Evolutionary conservation across 2,113 vertebrate species (phyloP).

Genomic region (Oenanthe oenanthe): DNA sequence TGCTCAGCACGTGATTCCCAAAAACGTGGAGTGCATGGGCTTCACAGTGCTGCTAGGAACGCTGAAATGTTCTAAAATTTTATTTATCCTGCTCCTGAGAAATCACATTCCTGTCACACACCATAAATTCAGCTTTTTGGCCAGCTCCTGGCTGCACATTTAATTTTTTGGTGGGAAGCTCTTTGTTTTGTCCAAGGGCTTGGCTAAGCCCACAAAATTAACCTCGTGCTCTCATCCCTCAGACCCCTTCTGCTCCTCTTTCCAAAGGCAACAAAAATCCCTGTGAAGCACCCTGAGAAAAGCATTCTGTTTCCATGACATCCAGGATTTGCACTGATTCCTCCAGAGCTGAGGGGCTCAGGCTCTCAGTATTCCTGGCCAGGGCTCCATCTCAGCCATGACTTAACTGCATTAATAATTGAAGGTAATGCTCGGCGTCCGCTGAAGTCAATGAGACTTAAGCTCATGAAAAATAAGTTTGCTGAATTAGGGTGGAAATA

Average conservation of each 20-base stretch:
- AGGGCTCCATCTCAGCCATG: rapidly evolving
- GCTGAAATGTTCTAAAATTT: neutral
- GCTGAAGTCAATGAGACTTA: neutral
- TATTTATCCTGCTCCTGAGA: neutral
- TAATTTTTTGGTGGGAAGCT: neutral
- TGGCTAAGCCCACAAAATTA: neutral
- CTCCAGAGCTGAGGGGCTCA: neutral
- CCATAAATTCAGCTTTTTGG: neutral
- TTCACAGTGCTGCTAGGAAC: neutral
- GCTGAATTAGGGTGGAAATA: neutral
- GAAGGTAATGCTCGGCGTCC: neutral
- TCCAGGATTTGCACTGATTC: neutral
- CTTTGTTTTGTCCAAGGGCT: neutral
- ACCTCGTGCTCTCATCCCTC: neutral
- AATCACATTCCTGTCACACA: neutral
- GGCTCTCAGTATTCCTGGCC: neutral
- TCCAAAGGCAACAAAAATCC: neutral
- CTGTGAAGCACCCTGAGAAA: neutral
- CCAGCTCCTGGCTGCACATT: neutral
- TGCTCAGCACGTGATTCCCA: neutral
- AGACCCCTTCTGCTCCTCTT: neutral
- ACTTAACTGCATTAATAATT: neutral
- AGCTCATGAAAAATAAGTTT: neutral
- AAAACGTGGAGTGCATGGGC: neutral
- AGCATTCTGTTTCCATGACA: neutral